Conservation (phyloP, 2,888 invertebrate genomes). For the Calephelis perditalis region DNA sequence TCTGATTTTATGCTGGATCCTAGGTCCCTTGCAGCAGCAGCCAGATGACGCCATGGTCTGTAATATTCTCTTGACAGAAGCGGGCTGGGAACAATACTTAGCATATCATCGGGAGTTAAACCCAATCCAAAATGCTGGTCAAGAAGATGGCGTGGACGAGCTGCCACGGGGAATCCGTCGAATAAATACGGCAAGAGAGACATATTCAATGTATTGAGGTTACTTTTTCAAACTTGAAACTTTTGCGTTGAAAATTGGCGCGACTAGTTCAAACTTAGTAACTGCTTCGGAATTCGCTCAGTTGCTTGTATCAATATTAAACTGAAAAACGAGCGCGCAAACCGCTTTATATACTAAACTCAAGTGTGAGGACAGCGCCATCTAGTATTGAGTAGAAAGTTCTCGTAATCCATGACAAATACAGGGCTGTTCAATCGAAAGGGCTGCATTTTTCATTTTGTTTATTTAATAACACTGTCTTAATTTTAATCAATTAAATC, state of each 20-base stretch:
- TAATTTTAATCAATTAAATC: too few species aligned
- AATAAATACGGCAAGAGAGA: slow-evolving; percentile 48
- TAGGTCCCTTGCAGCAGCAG: slow-evolving; percentile 65
- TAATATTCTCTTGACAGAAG: slow-evolving; percentile 51
- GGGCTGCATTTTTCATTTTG: not conserved
- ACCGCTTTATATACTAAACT: too few species aligned
- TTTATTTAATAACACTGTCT: too few species aligned
- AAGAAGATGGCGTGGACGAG: slow-evolving; percentile 49
- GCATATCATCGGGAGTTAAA: slow-evolving; percentile 65
- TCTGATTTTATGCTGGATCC: slow-evolving; percentile 73
- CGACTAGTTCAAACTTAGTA: too few species aligned
- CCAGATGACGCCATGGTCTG: slow-evolving; percentile 62
- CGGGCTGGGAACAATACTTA: slow-evolving; percentile 43
- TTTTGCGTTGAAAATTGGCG: too few species aligned
- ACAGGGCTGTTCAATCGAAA: slow-evolving; percentile 15
- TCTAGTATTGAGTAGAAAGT: slow-evolving; percentile 47
- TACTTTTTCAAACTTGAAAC: too few species aligned
- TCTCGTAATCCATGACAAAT: slow-evolving; percentile 12
- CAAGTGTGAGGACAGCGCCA: slow-evolving; percentile 37
- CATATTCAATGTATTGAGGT: slow-evolving; percentile 33
- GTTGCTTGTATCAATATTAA: too few species aligned
- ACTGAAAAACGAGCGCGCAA: too few species aligned
- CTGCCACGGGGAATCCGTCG: slow-evolving; percentile 36
- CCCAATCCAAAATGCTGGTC: slow-evolving; percentile 77
- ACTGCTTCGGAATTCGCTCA: too few species aligned